Evolutionary conservation across 2,113 vertebrate genomes (phyloP).

Genomic region (Nettapus auritus): DNA sequence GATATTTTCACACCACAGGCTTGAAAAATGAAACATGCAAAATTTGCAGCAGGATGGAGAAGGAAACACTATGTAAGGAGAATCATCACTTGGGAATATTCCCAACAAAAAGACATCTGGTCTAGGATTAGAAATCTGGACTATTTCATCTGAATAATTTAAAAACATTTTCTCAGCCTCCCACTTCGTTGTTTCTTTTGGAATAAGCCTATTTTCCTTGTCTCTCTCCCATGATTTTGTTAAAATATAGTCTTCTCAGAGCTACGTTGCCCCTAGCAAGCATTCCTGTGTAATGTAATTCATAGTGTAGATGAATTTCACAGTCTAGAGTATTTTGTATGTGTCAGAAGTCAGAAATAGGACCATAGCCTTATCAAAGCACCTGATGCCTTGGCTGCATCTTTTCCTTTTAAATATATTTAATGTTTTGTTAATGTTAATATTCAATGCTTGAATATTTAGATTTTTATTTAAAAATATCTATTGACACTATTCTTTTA

Average conservation of each 20-base stretch:
- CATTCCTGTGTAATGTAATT: background rate
- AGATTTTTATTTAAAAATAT: background rate
- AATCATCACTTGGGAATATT: background rate
- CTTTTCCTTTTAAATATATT: background rate
- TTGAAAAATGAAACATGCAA: slow-evolving; percentile 11
- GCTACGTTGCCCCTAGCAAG: background rate
- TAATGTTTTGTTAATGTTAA: background rate
- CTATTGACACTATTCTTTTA: background rate
- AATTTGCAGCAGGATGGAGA: background rate
- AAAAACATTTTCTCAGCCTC: background rate
- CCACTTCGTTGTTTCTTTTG: background rate
- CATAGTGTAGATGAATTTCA: background rate
- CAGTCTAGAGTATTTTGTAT: background rate
- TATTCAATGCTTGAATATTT: background rate
- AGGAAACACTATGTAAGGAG: slow-evolving; percentile 9
- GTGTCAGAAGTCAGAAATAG: background rate
- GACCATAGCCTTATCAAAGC: background rate
- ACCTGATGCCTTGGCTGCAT: background rate
- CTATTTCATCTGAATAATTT: background rate
- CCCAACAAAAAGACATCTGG: background rate
- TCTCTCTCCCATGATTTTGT: accelerated
- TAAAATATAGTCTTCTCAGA: background rate
- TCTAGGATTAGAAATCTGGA: background rate
- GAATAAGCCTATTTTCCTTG: background rate
- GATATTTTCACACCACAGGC: background rate